Evolutionary conservation across 2,797 vertebrate genomes (phyloP), one percentile per base, ranked within the genome.

Genomic region (Phataginus tetradactyla): DNA sequence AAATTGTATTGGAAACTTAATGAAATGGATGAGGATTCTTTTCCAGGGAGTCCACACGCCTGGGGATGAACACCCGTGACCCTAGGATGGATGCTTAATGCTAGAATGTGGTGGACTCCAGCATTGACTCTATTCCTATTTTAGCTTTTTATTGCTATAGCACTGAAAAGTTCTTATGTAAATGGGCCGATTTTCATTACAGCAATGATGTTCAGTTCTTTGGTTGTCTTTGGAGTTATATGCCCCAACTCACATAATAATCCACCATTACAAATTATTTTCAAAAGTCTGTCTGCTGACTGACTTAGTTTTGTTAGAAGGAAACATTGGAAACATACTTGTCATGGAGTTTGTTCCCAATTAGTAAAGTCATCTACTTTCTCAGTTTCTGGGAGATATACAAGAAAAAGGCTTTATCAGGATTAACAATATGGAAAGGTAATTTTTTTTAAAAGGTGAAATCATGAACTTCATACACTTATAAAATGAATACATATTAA

Each of bases 261-360:
- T 79, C 18, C 64, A 68, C 59, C 49, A 34, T 79, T 55, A 81
- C 10, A 49, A 84, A 79, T 69, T 49, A 78, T 90, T 93, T 87
- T 78, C 63, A 93, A 7, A 7, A 51, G 39, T 77, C 29, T 86
- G 45, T 72, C 49, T 81, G 13, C 29, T 84, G 27, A 71, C 32
- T 71, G 81, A 85, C 79, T 88, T 25, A 61, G 23, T 88, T 91
- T 85, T 69, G 51, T 68, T 88, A 88, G 91, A 72, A 75, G 39
- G 59, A 32, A 79, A 91, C 91, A 84, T 61, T 3, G n/a, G 32
- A 69, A 55, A 29, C 18, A 55, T 53, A 14, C 34, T 57, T 55
- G 9, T 20, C 10, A 7, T 61, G 27, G 57, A 13, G 13, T 80
- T 90, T 81, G 51, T 20, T 79, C 55, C 17, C 23, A 51, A 39